Percentiles rank a stretch among this genome's conserved stretches.
phyloP scores from a whole-genome alignment of 2,113 vertebrate genomes.

The Pleuronectes platessa region DNA sequence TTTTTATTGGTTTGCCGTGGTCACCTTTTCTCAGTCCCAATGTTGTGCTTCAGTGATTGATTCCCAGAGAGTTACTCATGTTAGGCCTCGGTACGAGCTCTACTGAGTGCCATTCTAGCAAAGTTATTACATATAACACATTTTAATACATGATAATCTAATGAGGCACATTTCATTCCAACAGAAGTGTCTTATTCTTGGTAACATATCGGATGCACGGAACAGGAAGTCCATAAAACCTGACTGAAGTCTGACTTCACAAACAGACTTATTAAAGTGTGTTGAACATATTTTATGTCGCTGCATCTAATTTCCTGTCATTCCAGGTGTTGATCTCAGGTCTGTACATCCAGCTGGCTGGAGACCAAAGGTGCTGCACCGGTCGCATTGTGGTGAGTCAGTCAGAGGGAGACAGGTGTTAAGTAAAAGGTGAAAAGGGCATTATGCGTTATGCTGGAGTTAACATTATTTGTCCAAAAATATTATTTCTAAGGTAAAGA shows the following conservation, averaged over 20 bases:
- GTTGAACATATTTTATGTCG: neutral
- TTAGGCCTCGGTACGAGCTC: no score
- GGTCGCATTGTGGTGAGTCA: conserved; percentile 82
- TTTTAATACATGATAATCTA: neutral
- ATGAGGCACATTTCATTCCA: neutral
- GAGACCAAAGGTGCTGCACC: conserved; percentile 73
- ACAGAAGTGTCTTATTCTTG: no score
- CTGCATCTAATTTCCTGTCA: neutral
- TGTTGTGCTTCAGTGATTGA: neutral
- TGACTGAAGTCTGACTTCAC: neutral
- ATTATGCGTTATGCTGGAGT: no score
- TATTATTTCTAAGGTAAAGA: neutral
- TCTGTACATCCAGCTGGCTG: conserved; percentile 77
- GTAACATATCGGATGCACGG: neutral
- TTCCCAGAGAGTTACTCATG: neutral
- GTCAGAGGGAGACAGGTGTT: neutral
- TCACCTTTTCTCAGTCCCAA: neutral
- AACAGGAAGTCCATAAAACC: neutral
- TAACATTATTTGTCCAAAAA: no score
- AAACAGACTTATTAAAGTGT: neutral
- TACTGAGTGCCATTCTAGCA: neutral
- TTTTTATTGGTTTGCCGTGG: neutral
- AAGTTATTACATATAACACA: neutral
- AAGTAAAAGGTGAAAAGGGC: neutral
- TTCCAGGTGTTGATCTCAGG: conserved; percentile 80